phyloP scores from a whole-genome alignment of 30 jellyfish, hydroid and myxozoan species.

The Rhopilema esculentum region DNA sequence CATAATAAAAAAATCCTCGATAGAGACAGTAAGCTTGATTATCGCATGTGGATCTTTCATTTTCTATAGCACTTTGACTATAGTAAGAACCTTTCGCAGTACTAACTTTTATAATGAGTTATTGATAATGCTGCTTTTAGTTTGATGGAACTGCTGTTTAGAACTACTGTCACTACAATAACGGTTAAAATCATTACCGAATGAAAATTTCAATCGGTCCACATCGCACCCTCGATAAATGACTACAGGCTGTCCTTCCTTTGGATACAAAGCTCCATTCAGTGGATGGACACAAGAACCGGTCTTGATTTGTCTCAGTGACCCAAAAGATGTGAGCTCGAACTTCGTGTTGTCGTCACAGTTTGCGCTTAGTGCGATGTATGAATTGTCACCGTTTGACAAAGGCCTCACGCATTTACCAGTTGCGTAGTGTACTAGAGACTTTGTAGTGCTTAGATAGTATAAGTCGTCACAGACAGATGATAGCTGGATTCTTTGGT shows the following conservation, averaged over 20 bases:
- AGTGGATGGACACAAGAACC: slow-evolving; percentile 55
- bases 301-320: slow-evolving; percentile 34
- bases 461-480: slow-evolving; percentile 55
- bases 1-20: no score
- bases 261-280: slow-evolving; percentile 45
- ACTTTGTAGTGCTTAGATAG: slow-evolving; percentile 22
- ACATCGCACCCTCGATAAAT: slow-evolving; percentile 51
- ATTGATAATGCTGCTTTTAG: no score
- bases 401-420: slow-evolving; percentile 66
- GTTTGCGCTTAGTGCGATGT: neutral
- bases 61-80: no score
- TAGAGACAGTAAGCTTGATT: no score
- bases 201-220: slow-evolving; percentile 17
- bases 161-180: no score
- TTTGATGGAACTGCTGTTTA: no score
- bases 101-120: no score
- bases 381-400: slow-evolving; percentile 10
- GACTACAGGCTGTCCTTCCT: slow-evolving; percentile 27
- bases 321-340: slow-evolving; percentile 45
- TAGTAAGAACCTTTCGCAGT: no score
- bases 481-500: slow-evolving; percentile 13
- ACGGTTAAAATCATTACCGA: no score
- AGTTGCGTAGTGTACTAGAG: slow-evolving; percentile 38
- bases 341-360: slow-evolving; percentile 49
- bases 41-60: no score